Evolutionary conservation across 2,888 invertebrate species (phyloP), one percentile per base, ranked within the genome.

Genomic region (Junonia oenone): DNA sequence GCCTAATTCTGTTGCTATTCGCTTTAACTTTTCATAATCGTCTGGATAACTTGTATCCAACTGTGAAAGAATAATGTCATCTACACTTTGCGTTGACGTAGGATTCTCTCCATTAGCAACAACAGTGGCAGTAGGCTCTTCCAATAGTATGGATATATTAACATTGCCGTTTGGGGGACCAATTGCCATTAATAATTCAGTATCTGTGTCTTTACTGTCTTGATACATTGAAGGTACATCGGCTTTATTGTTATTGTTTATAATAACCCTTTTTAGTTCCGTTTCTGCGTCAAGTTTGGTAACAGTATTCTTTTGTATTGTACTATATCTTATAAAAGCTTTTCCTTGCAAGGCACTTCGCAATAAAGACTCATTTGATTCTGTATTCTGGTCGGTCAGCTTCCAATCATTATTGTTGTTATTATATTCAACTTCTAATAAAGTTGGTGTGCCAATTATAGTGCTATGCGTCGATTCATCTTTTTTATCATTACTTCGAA

Each of bases 371-470:
- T 96, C 96, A 15, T 95, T 92, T 22, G 91, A 88, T 71, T 89
- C 89, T 26, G 86, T 81, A 72, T 94, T 95, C 79, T 95, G 94
- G 75, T 95, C 93, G 55, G 94, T 93, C 75, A 94, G 91, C 76
- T 95, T 95, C 94, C 95, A 95, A 78, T 96, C 95, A 79, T 96
- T 95, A 78, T 95, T 95, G 75, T 95, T 95, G 70, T 95, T 93
- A 75, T 93, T 92, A 81, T 91, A 91, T 92, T 91, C 89, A 47
- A 79, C 78, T 76, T 90, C 92, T 76, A 93, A 75, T 70, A 92
- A 74, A 33, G 75, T 73, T 13, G 92, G 91, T 51, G 92, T 91
- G 57, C 89, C 90, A 51, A 92, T 76, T 51, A 88, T 68, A 43
- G 87, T 75, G 73, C 80, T 85, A 59, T 76, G 78, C 26, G 81